These are phyloP conservation scores for Epinotia nisella DNA, from an alignment of 2,888 invertebrate genomes.

Conservation along the genomic window DNA sequence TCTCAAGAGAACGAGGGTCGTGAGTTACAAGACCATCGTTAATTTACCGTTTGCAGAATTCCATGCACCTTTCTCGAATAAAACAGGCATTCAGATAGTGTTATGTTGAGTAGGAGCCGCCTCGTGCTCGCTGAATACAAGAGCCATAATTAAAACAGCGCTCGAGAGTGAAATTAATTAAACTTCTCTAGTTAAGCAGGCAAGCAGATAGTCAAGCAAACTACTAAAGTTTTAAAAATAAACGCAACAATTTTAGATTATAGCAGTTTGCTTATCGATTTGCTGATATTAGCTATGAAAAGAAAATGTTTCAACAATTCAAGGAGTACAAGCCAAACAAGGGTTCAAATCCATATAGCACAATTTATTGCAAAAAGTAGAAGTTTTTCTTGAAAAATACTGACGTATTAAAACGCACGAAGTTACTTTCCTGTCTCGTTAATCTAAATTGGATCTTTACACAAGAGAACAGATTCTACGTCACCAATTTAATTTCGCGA, in stretches of 20 bases:
- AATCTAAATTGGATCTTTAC: slow-evolving; percentile 13
- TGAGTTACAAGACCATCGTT: slow-evolving; percentile 1
- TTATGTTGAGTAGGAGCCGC: background rate
- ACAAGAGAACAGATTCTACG: slow-evolving; percentile 3
- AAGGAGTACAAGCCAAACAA: background rate
- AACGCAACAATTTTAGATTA: no score
- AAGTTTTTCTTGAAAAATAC: background rate
- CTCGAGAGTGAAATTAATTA: slow-evolving; percentile 15
- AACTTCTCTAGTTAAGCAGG: slow-evolving; percentile 14
- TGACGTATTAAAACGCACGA: background rate
- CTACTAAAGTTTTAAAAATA: background rate
- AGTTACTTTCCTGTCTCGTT: background rate
- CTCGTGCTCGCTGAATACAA: background rate
- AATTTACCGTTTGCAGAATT: slow-evolving; percentile 2
- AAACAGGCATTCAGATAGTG: background rate
- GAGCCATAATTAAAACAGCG: slow-evolving; percentile 13
- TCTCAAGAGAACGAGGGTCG: background rate
- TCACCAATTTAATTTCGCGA: slow-evolving; percentile 8
- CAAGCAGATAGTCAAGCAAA: background rate
- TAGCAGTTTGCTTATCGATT: no score
- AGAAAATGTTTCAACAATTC: background rate
- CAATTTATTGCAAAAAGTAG: background rate
- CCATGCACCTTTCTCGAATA: background rate
- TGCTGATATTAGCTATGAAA: background rate
- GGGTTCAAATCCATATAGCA: background rate